A percentile compares a stretch with the other conserved stretches of the same genome.
Evolutionary conservation across 2,113 vertebrate species (phyloP).

Genomic region (Proteles cristata): DNA sequence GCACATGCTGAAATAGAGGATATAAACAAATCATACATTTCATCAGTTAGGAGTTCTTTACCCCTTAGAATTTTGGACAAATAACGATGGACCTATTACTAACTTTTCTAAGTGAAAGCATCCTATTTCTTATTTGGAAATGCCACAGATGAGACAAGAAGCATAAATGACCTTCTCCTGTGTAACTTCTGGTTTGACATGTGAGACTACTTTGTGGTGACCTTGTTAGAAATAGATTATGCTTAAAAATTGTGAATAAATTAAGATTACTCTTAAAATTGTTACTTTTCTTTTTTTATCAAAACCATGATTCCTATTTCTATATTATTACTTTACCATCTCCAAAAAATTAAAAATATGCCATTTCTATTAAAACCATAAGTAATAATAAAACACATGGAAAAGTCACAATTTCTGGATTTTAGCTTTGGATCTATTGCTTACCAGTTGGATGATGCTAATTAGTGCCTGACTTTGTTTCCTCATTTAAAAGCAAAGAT

Average conservation of each 20-base stretch:
- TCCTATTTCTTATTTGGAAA: background rate
- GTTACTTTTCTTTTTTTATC: background rate
- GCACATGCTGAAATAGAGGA: background rate
- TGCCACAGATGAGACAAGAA: background rate
- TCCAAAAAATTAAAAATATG: background rate
- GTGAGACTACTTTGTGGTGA: background rate
- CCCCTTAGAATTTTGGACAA: conserved; percentile 27
- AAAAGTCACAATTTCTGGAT: background rate
- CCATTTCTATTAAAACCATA: conserved; percentile 4
- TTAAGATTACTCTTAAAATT: background rate
- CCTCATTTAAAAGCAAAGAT: background rate
- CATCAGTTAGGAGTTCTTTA: background rate
- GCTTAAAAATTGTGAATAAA: conserved; percentile 28
- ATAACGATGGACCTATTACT: background rate
- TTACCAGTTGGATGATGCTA: background rate
- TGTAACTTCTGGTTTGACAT: background rate
- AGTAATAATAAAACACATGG: background rate
- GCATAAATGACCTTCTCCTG: background rate
- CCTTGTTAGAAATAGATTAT: background rate
- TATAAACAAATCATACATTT: background rate
- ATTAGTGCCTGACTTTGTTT: background rate
- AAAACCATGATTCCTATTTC: background rate
- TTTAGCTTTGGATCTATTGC: background rate
- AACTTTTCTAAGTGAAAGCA: background rate
- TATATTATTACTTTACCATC: background rate